phyloP scores from a whole-genome alignment of 1,140 invertebrate genomes.

The Diploscapter pachys region DNA sequence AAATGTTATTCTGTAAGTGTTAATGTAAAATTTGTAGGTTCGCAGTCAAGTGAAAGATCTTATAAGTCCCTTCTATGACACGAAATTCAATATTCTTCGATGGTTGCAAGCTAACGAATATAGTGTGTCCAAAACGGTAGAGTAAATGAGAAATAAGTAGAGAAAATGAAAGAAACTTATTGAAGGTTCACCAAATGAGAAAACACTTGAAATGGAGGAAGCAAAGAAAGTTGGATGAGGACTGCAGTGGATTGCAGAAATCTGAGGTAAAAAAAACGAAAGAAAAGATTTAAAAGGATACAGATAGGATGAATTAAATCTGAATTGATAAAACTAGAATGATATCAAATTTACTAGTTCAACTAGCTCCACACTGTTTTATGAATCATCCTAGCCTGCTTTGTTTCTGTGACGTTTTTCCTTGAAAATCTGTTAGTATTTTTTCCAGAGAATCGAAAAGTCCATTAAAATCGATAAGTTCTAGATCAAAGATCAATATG shows the following conservation, averaged over 20 bases:
- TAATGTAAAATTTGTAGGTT: too few relatives aligned
- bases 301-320: too few relatives aligned
- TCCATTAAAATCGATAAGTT: conserved; percentile 1
- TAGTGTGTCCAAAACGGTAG: conserved; percentile 26
- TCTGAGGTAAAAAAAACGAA: conserved; percentile 10
- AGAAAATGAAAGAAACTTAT: too few relatives aligned
- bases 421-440: too few relatives aligned
- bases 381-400: too few relatives aligned
- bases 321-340: too few relatives aligned
- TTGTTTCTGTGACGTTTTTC: too few relatives aligned
- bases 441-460: conserved; percentile 1
- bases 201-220: conserved; percentile 35
- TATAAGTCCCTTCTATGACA: conserved; percentile 26
- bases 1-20: too few relatives aligned
- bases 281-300: neutral
- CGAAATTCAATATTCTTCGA: conserved; percentile 32
- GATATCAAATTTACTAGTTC: neutral
- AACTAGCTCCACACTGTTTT: neutral
- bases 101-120: conserved; percentile 30
- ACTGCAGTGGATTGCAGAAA: conserved; percentile 21
- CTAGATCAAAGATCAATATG: conserved; percentile 27
- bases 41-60: conserved; percentile 21
- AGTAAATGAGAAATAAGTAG: neutral
- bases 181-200: conserved; percentile 1
- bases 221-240: conserved; percentile 27